These are phyloP conservation scores for Actenoides hombroni DNA, from an alignment of 2,113 vertebrate genomes.

Conservation along the genomic window DNA sequence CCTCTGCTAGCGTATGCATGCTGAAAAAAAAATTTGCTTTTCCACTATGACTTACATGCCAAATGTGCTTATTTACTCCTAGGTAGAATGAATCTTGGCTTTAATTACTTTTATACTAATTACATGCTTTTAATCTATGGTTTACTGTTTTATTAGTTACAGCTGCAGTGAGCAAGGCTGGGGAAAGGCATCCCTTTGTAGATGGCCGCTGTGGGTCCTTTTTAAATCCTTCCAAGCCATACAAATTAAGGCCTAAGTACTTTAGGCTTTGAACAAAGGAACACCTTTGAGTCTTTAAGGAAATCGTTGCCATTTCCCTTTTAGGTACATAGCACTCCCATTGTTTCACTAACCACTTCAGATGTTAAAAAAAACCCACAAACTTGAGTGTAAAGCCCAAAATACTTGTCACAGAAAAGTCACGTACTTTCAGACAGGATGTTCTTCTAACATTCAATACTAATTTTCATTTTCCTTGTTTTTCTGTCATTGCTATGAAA, in stretches of 20 bases:
- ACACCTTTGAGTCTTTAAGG: not conserved
- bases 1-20: not conserved
- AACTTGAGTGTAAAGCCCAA: not conserved
- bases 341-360: not conserved
- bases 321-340: not conserved
- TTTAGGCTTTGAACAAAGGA: not conserved
- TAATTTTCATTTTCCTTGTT: not conserved
- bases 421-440: not conserved
- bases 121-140: conserved; percentile 63
- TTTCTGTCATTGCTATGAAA: not conserved
- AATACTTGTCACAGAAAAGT: not conserved
- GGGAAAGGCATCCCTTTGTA: not conserved
- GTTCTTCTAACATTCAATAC: not conserved
- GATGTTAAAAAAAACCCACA: too few relatives aligned
- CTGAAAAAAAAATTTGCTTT: not conserved
- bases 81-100: not conserved
- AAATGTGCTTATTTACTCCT: not conserved
- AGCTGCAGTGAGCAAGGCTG: conserved; percentile 43
- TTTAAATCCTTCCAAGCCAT: not conserved
- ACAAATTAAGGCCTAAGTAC: not conserved
- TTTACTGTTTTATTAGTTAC: conserved; percentile 51
- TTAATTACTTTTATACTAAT: conserved; percentile 60
- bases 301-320: not conserved
- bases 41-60: not conserved
- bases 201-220: not conserved